Percentiles rank a stretch among this genome's conserved stretches.
Evolutionary conservation across 1,140 invertebrate species (phyloP).

Genomic region (Whitmania pigra): DNA sequence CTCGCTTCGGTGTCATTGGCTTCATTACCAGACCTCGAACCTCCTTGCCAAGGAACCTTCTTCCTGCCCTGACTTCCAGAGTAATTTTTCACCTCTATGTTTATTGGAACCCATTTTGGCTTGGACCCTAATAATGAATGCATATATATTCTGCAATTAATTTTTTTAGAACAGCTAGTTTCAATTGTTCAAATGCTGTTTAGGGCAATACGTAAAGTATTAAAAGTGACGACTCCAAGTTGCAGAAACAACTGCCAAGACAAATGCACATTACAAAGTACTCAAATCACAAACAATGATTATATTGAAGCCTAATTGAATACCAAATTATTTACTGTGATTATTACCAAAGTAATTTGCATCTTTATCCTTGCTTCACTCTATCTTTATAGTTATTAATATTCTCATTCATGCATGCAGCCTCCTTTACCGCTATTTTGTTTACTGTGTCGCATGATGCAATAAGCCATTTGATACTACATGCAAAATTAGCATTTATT

Average conservation of each 20-base stretch:
- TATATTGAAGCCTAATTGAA: too few species aligned
- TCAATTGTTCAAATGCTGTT: background rate
- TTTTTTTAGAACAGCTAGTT: too few species aligned
- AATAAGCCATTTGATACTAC: too few species aligned
- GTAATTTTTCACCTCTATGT: constrained; percentile 53
- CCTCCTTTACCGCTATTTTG: too few species aligned
- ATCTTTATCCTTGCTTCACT: too few species aligned
- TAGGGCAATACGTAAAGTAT: background rate
- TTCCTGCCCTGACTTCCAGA: background rate
- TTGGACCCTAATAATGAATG: constrained; percentile 46
- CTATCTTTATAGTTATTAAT: too few species aligned
- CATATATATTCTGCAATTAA: background rate
- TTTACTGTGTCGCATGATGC: too few species aligned
- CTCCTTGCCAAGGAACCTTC: background rate
- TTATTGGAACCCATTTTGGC: constrained; percentile 63
- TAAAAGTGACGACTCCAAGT: too few species aligned
- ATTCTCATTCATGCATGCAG: too few species aligned
- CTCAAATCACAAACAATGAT: background rate
- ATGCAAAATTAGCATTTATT: too few species aligned
- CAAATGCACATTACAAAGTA: background rate
- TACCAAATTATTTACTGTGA: too few species aligned
- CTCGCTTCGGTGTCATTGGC: constrained; percentile 6
- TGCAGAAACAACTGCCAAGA: background rate
- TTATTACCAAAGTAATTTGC: too few species aligned
- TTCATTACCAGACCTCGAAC: background rate